Evolutionary conservation across 2,113 vertebrate species (phyloP), one percentile per base, ranked within the genome.

Genomic region (Indicator indicator): DNA sequence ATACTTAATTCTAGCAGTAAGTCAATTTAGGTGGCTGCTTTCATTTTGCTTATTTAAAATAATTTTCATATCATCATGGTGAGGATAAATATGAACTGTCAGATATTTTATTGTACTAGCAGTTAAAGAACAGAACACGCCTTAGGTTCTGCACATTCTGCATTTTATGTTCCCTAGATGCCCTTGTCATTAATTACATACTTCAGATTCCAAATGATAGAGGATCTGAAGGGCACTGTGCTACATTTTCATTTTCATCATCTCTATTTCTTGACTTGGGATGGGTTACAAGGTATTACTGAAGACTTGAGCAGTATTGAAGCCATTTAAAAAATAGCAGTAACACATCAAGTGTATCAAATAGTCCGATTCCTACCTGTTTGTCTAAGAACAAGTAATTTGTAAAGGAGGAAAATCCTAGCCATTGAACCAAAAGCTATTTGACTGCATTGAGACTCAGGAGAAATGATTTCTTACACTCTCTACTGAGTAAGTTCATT

Each of bases 141-240:
- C 69, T 90, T 82, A 76, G 69, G 40, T 85, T 78, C 78, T 90
- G 78, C 38, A 18, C 78, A 50, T 54, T 82, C 72, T 90, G 74
- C 60, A 16, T 87, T 54, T 88, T 65, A 9, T 64, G 65, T 71
- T 88, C 85, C 65, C 70, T 63, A 12, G 26, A 38, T 71, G 50
- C 33, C 71, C 79, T 93, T 90, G 85, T 88, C 56, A 70, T 93
- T 97, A 96, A 88, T 94, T 95, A 59, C n/a, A 1, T n/a, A 8
- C 20, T 58, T 65, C 16, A 62, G 58, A 70, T 85, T 81, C 30
- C 6, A 59, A 81, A 69, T 36, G 69, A 42, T 46, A 68, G 60
- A 68, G 74, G 76, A 84, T 77, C 63, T 86, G 91, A 95, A 63
- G n/a, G 59, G 58, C 42, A 33, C 19, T 13, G 14, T 38, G 20